Percentiles rank a stretch among this genome's conserved stretches.
phyloP scores from a whole-genome alignment of 2,113 vertebrate species.

The Tinamus guttatus region DNA sequence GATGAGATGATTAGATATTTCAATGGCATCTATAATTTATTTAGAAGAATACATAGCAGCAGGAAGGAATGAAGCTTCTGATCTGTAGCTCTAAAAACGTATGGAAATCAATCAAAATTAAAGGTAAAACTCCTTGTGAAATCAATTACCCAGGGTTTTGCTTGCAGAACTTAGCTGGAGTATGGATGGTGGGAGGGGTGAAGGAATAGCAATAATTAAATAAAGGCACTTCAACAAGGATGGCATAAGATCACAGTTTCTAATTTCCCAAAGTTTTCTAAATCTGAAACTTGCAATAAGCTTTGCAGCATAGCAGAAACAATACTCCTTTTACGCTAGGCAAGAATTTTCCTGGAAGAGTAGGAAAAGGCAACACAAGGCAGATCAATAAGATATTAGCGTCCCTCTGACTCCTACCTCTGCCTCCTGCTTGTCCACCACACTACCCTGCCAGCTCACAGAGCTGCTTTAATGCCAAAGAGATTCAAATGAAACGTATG shows the following conservation, averaged over 20 bases:
- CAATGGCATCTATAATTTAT: conserved; percentile 19
- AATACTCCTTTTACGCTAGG: not conserved
- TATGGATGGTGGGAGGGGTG: not conserved
- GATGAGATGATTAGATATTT: not conserved
- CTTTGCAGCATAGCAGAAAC: not conserved
- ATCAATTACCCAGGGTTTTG: not conserved
- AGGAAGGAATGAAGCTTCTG: not conserved
- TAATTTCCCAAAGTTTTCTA: not conserved
- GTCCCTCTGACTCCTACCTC: not conserved
- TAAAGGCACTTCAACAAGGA: not conserved
- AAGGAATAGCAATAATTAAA: not conserved
- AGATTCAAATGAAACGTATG: accelerated
- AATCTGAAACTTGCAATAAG: not conserved
- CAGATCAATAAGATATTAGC: not conserved
- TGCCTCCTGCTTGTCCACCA: not conserved
- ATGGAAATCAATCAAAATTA: not conserved
- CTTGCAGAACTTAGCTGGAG: not conserved
- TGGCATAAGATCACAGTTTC: not conserved
- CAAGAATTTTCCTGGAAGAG: not conserved
- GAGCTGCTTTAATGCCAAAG: not conserved
- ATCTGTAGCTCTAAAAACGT: conserved; percentile 7
- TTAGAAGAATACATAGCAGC: not conserved
- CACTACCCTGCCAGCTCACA: not conserved
- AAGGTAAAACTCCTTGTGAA: not conserved
- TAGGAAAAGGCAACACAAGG: not conserved